Evolutionary conservation across 2,797 vertebrate species (phyloP), one percentile per base, ranked within the genome.

Genomic region (Ctenosaura bakeri): DNA sequence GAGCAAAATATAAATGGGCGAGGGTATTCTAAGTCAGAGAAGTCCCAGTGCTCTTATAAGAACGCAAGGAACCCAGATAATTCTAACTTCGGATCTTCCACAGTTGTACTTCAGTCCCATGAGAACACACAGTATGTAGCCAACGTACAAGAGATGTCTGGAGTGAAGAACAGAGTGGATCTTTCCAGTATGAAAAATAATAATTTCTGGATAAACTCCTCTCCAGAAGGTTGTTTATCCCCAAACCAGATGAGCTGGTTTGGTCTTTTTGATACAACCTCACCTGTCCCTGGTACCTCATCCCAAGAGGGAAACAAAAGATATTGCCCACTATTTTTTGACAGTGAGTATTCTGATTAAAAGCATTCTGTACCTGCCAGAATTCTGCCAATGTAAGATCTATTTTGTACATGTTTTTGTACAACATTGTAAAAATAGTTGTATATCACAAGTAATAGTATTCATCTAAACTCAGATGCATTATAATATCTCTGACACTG

Each of bases 341-440:
- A 97, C 16, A 97, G 97, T 0, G 97, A 97, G 35, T 97, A 96
- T 89, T 97, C 97, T 0, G 95, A 95, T 50, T 96, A 91, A 95
- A n/a, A 71, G 35, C 16, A 18, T 62, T 69, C 18, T 84, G 18
- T 50, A 22, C 46, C 12, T 38, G 24, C 12, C 7, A 20, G 32
- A 52, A 50, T 16, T 84, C 6, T 74, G 84, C 7, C 18, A 71
- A 29, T 29, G 24, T 71, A 52, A 66, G 3, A 50, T 6, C 2
- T 64, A 50, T 14, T 35, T 26, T 87, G 59, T 24, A 69, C 26
- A 8, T 54, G 20, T 5, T 38, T 38, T 66, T 54, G 20, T 78
- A 59, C 84, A 88, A 85, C 29, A 0, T 7, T 91, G 52, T 1
- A 77, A 13, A 0, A 8, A n/a, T 6, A 1, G 81, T 0, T n/a